Conservation (phyloP, 2,113 vertebrate genomes). For the Sinocyclocheilus maitianheensis region DNA sequence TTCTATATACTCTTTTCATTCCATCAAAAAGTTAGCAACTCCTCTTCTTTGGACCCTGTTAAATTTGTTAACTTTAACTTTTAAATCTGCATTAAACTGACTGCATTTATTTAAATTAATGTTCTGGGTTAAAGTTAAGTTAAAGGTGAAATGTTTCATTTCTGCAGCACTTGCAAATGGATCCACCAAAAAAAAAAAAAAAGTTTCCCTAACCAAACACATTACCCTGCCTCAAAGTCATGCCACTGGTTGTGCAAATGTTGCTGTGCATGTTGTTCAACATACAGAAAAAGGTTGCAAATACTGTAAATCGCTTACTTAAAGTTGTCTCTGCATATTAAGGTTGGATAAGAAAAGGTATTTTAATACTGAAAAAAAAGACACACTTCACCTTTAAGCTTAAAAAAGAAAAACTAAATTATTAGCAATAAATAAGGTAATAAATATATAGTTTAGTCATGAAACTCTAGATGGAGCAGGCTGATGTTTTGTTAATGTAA, state of each 20-base stretch:
- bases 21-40: not conserved
- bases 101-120: not conserved
- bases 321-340: not conserved
- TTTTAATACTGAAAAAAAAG: not conserved
- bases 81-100: no score
- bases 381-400: not conserved
- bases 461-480: no score
- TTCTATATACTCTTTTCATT: conserved; percentile 27
- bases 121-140: not conserved
- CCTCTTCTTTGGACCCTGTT: not conserved
- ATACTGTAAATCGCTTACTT: not conserved
- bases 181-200: not conserved
- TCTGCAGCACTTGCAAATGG: not conserved
- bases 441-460: no score
- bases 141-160: not conserved
- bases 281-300: not conserved
- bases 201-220: no score
- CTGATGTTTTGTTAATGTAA: no score
- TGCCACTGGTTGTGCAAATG: not conserved
- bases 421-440: no score
- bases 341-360: not conserved
- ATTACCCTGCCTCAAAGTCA: no score
- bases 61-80: no score
- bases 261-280: not conserved
- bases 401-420: no score